phyloP scores from a whole-genome alignment of 2,797 vertebrate species.

The Lemur catta region DNA sequence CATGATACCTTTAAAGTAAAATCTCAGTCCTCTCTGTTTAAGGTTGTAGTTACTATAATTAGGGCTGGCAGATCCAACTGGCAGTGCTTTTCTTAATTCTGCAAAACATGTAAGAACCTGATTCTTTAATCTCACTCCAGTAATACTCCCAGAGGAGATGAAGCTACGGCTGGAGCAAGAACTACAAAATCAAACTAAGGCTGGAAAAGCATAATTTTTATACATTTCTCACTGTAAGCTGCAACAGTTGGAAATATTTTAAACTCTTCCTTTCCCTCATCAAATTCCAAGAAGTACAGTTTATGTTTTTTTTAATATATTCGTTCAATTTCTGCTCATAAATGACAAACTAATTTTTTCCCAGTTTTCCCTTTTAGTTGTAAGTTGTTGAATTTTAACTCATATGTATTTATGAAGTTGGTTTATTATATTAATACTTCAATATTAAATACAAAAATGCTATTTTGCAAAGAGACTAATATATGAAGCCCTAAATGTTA shows the following conservation, averaged over 20 bases:
- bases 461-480: background rate
- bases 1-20: slow-evolving; percentile 59
- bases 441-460: slow-evolving; percentile 3
- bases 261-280: background rate
- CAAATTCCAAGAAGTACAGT: background rate
- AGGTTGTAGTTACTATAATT: slow-evolving; percentile 67
- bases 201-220: background rate
- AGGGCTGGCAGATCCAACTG: slow-evolving; percentile 58
- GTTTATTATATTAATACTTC: background rate
- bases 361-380: background rate
- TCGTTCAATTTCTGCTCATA: background rate
- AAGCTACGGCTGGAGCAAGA: background rate
- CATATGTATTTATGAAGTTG: background rate
- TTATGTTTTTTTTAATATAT: slow-evolving; percentile 31
- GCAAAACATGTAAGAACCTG: slow-evolving; percentile 67
- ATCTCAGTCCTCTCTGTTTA: slow-evolving; percentile 61
- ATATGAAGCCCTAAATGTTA: background rate
- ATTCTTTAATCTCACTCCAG: slow-evolving; percentile 73
- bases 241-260: background rate
- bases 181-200: background rate
- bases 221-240: slow-evolving; percentile 16
- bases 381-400: slow-evolving; percentile 19
- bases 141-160: slow-evolving; percentile 56
- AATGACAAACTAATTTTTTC: background rate
- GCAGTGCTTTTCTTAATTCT: slow-evolving; percentile 63